Base-by-base conservation (phyloP, 2,113 vertebrate genomes). In the Semnopithecus entellus region DNA sequence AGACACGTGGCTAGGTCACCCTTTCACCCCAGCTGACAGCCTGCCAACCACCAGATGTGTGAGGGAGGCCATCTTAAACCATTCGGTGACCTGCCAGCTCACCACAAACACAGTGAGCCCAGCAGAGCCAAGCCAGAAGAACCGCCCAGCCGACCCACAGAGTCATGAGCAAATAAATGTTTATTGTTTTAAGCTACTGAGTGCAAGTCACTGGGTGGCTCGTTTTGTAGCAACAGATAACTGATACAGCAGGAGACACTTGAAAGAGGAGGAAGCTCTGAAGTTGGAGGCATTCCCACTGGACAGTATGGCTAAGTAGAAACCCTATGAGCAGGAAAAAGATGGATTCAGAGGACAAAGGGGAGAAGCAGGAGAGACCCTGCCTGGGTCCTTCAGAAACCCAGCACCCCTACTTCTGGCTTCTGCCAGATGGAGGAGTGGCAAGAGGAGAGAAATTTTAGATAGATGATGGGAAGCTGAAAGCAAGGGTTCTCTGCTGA, bases 161-260 rank as follows among this genome's bases (percentile, higher is more conserved):
- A 66, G 73, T 55, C 68, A 35, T 5, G 13, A 83, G 52, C 70
- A 50, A 93, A 45, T 81, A 35, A 61, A 32, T 5, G 59, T 79
- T 86, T 93, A 82, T 76, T 90, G 68, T 90, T 87, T 72, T 84
- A 91, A 79, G 94, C 13, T 59, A n/a, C 30, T 8, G 48, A 78
- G 50, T 85, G 64, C 66, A 52, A 43, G 40, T 82, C 50, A 9
- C 75, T 45, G 30, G 20, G 27, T 61, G 43, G 55, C 64, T 87
- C 61, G 43, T 55, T 95, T 1, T 30, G 80, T 38, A 64, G 68
- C 82, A 43, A 75, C 1, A 93, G 76, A 72, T 66, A 87, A 64
- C 43, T 20, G 45, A 72, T 38, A n/a, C 18, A 68, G 86, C 79
- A 86, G 88, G 80, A 88, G 88, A 72, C 30, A 38, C 38, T 68